phyloP scores from a whole-genome alignment of 1,140 invertebrate species.

The Diuraphis noxia region DNA sequence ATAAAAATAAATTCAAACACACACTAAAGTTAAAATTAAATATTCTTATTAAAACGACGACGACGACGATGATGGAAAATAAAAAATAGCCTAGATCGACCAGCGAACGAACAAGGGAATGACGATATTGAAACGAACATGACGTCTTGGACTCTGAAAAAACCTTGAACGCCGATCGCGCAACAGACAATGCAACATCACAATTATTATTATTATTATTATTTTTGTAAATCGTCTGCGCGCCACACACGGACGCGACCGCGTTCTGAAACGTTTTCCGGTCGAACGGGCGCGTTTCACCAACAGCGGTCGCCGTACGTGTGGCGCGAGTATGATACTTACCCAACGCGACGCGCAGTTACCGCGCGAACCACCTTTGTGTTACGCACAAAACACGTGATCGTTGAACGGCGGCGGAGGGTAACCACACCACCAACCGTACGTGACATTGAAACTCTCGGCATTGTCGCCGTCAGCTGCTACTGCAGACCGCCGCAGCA shows the following conservation, averaged over 20 bases:
- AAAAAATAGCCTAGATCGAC: background rate
- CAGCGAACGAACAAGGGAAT: background rate
- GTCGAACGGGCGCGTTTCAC: background rate
- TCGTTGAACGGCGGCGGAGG: background rate
- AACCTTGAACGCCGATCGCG: background rate
- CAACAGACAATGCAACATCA: background rate
- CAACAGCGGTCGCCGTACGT: too few relatives aligned
- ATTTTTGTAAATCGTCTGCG: background rate
- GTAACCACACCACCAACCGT: background rate
- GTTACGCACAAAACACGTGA: background rate
- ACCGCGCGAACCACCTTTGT: background rate
- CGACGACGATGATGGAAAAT: background rate
- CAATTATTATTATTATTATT: background rate
- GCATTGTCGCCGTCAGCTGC: background rate
- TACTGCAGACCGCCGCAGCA: too few relatives aligned
- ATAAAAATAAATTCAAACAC: background rate
- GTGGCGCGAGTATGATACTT: background rate
- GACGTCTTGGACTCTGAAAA: background rate
- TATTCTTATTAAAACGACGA: background rate
- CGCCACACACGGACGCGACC: background rate
- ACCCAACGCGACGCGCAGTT: background rate
- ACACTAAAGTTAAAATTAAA: background rate
- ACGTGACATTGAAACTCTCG: background rate
- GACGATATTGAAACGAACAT: background rate
- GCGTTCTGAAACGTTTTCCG: constrained; percentile 1